phyloP scores from a whole-genome alignment of 2,797 vertebrate genomes.

The Anabacerthia variegaticeps region DNA sequence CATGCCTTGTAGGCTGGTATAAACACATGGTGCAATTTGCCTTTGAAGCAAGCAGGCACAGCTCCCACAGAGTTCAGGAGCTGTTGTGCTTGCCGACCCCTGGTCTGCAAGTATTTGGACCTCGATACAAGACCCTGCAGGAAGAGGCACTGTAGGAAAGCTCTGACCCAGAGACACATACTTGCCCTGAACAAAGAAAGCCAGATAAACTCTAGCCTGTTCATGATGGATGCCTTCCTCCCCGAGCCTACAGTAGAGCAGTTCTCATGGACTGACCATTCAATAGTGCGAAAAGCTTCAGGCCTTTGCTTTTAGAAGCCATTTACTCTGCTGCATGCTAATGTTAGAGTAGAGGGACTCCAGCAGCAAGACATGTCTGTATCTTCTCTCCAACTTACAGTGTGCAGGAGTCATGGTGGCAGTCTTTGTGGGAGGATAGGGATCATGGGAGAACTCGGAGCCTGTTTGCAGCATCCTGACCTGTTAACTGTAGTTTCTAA shows the following conservation, averaged over 20 bases:
- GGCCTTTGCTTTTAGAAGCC: neutral
- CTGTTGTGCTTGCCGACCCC: neutral
- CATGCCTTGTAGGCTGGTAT: constrained; percentile 10
- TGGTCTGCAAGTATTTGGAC: rapidly evolving
- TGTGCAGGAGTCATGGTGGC: neutral
- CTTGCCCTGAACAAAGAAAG: neutral
- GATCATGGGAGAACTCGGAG: neutral
- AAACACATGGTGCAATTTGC: neutral
- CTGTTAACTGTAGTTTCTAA: neutral
- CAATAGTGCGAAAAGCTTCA: neutral
- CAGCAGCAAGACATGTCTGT: neutral
- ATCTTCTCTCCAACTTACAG: neutral
- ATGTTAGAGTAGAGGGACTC: neutral
- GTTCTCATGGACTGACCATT: neutral
- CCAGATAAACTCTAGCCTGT: neutral
- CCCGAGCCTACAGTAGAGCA: neutral
- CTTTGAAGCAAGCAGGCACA: neutral
- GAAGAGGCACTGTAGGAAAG: neutral
- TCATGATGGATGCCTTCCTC: neutral
- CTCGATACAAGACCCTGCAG: neutral
- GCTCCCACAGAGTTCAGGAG: neutral
- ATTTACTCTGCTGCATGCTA: neutral
- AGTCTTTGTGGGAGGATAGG: neutral
- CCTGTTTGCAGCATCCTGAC: neutral
- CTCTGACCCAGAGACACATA: neutral